Evolutionary conservation across 2,113 vertebrate species (phyloP), one percentile per base, ranked within the genome.

Genomic region (Scatophagus argus): DNA sequence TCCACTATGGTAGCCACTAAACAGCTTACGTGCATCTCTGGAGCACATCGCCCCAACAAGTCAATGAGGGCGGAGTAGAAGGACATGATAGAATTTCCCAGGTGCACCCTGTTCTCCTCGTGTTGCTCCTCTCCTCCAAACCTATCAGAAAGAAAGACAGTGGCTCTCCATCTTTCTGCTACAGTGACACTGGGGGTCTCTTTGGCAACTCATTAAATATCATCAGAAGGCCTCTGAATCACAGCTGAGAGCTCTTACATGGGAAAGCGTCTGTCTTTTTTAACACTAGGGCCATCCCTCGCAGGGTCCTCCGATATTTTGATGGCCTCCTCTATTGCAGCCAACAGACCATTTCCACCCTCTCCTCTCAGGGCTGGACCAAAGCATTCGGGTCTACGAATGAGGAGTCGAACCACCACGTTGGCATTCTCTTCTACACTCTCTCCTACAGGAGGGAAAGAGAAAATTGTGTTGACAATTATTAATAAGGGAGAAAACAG

Each of bases 341-440:
- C 96, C 64, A 98, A 86, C 31, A 98, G 92, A 34, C 97, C 97
- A 0, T 96, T 97, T 41, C 97, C 97, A 0, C 97, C 97, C 89
- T 98, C 97, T 0, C 97, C 97, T 74, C 97, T 91, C 56, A 98
- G 93, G 5, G 97, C 97, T 0, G 97, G 97, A 23, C 97, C 97
- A 1, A 98, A 98, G 83, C 97, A 98, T 86, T 98, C 97, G 0
- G 97, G 97, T 23, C 97, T 94, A 1, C 97, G 95, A 79, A 98
- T 98, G 63, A 98, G 93, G 83, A 98, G 94, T 23, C 97, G 95
- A 2, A 98, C 96, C 41, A 98, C 97, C 44, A 98, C 97, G 0
- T 98, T 98, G 72, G 97, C 97, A 2, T 98, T 98, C 89, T 98
- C 97, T 69, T 98, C 97, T 69, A 98, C 97, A 0, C 97, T 98